phyloP scores from a whole-genome alignment of 2,113 vertebrate genomes.

The Myiozetetes cayanensis region DNA sequence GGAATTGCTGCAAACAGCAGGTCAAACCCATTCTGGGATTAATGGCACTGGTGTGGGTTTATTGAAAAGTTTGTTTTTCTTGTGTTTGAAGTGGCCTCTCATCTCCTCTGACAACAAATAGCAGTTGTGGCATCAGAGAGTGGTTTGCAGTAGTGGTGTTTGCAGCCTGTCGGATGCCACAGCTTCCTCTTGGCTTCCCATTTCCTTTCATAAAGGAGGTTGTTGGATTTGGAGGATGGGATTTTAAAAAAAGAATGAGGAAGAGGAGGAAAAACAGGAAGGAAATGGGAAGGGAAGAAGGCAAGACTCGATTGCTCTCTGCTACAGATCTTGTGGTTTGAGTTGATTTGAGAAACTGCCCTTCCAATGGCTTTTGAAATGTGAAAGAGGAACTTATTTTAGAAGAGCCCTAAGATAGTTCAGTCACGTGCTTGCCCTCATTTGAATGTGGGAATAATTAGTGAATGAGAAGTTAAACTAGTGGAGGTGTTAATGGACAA shows the following conservation, averaged over 20 bases:
- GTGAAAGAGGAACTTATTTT: neutral
- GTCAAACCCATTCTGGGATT: neutral
- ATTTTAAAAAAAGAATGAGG: neutral
- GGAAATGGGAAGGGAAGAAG: neutral
- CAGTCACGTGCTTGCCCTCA: neutral
- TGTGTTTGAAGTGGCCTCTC: conserved; percentile 21
- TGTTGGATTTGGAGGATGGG: neutral
- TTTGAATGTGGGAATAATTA: neutral
- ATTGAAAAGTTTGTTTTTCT: conserved; percentile 19
- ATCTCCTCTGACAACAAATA: neutral
- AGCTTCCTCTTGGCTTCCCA: neutral
- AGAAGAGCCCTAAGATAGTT: neutral
- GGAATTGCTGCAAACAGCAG: neutral
- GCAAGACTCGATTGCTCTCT: neutral
- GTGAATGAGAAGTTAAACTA: neutral
- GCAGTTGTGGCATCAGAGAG: neutral
- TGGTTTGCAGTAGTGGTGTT: neutral
- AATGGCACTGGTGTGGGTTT: neutral
- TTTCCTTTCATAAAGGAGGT: neutral
- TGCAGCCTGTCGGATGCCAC: conserved; percentile 9
- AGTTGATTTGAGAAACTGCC: neutral
- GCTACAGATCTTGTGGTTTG: neutral
- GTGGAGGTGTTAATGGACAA: neutral
- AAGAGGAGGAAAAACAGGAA: neutral
- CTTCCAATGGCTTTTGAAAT: neutral